Evolutionary conservation across 2,888 invertebrate species (phyloP).

Genomic region (Dicycla oo): DNA sequence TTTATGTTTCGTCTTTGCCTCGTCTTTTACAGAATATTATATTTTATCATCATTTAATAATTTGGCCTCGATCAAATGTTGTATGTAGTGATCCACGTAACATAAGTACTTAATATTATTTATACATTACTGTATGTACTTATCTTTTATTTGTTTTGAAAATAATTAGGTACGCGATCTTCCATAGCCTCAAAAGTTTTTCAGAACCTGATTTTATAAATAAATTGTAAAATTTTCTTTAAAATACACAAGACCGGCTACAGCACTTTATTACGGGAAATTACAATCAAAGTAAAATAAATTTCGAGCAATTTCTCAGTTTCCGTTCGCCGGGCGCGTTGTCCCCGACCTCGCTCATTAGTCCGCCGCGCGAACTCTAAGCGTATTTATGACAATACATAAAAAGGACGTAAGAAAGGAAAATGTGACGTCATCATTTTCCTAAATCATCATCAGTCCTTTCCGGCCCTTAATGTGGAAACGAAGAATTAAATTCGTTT

Average conservation of each 20-base stretch:
- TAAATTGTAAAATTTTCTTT: not conserved
- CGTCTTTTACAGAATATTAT: slow-evolving; percentile 10
- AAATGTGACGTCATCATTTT: slow-evolving; percentile 64
- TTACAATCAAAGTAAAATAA: slow-evolving; percentile 33
- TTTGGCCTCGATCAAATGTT: slow-evolving; percentile 3
- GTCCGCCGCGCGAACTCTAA: slow-evolving; percentile 34
- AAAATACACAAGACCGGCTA: not conserved
- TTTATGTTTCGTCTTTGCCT: slow-evolving; percentile 42
- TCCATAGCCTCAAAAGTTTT: not conserved
- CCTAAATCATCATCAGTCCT: slow-evolving; percentile 65
- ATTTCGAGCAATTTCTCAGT: slow-evolving; percentile 8
- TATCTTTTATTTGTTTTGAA: not conserved
- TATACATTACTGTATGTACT: not conserved
- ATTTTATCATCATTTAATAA: slow-evolving; percentile 15
- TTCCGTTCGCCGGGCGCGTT: not conserved
- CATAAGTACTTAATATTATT: not conserved
- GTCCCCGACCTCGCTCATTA: slow-evolving; percentile 42
- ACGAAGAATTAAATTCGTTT: slow-evolving; percentile 75
- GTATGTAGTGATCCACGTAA: not conserved
- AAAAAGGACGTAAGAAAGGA: slow-evolving; percentile 50
- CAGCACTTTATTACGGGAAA: slow-evolving; percentile 19
- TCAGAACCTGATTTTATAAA: not conserved
- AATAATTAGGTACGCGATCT: not conserved
- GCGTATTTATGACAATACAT: slow-evolving; percentile 59
- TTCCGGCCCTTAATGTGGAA: slow-evolving; percentile 67